Evolutionary conservation across 2,888 invertebrate species (phyloP).

Genomic region (Esperia sulphurella): DNA sequence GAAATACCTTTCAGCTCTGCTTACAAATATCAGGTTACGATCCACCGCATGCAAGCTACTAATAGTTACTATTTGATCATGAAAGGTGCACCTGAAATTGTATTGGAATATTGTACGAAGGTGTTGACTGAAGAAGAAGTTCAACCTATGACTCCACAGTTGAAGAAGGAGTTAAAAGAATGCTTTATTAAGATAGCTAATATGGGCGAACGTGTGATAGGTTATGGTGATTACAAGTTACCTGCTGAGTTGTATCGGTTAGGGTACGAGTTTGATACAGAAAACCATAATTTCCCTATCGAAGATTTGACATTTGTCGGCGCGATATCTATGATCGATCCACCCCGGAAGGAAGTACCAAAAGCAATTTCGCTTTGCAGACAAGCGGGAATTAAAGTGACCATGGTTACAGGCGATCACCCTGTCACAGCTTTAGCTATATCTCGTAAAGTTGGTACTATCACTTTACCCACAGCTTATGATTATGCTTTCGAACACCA

Average conservation of each 20-base stretch:
- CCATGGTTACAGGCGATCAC: constrained; percentile 87
- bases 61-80: constrained; percentile 81
- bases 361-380: constrained; percentile 83
- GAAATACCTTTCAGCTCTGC: constrained; percentile 86
- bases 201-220: constrained; percentile 91
- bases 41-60: constrained; percentile 79
- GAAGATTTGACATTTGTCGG: constrained; percentile 80
- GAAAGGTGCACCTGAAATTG: constrained; percentile 88
- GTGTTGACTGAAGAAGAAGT: constrained; percentile 78
- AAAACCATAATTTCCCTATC: constrained; percentile 83
- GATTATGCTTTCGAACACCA: constrained; percentile 84
- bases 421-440: constrained; percentile 87
- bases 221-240: constrained; percentile 87
- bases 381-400: constrained; percentile 84
- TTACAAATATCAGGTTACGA: constrained; percentile 85
- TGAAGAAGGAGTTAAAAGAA: constrained; percentile 78
- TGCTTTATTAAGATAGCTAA: constrained; percentile 89
- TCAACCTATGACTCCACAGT: constrained; percentile 54
- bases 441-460: constrained; percentile 83
- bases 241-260: constrained; percentile 70
- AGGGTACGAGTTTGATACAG: constrained; percentile 78
- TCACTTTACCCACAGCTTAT: constrained; percentile 82
- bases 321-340: constrained; percentile 86
- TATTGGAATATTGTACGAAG: constrained; percentile 81
- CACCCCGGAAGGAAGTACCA: constrained; percentile 82